Conservation (phyloP, 2,797 vertebrate species). For the Xiphorhynchus erythropygius region DNA sequence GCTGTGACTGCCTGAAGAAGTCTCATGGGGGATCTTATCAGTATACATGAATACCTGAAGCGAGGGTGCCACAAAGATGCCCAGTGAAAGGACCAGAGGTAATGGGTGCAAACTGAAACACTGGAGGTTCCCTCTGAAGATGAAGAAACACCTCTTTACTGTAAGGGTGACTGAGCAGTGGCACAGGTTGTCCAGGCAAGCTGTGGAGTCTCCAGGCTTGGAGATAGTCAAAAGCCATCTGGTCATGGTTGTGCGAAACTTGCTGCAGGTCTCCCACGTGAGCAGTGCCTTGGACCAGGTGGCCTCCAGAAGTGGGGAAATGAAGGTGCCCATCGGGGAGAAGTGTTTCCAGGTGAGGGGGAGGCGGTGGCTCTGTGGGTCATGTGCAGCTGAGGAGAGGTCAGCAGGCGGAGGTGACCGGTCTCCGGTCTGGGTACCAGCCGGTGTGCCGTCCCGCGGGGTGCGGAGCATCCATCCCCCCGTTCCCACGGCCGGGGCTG, state of each 20-base stretch:
- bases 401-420: accelerated
- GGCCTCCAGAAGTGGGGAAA: neutral
- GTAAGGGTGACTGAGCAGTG: accelerated
- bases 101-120: neutral
- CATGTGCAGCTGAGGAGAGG: accelerated
- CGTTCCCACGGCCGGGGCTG: neutral
- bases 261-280: neutral
- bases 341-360: neutral
- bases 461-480: neutral
- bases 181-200: neutral
- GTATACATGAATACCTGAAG: neutral
- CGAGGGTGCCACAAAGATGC: neutral
- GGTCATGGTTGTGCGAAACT: neutral
- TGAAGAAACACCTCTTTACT: neutral
- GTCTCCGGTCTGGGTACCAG: accelerated
- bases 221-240: neutral
- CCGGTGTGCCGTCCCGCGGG: neutral
- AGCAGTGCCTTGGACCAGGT: neutral
- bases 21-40: neutral
- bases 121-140: neutral
- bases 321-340: neutral
- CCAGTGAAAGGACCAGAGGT: neutral
- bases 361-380: neutral
- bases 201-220: neutral
- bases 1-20: neutral